These are phyloP conservation scores for Drosophila diplacantha DNA, from an alignment of 2,888 invertebrate genomes.

Conservation along the genomic window DNA sequence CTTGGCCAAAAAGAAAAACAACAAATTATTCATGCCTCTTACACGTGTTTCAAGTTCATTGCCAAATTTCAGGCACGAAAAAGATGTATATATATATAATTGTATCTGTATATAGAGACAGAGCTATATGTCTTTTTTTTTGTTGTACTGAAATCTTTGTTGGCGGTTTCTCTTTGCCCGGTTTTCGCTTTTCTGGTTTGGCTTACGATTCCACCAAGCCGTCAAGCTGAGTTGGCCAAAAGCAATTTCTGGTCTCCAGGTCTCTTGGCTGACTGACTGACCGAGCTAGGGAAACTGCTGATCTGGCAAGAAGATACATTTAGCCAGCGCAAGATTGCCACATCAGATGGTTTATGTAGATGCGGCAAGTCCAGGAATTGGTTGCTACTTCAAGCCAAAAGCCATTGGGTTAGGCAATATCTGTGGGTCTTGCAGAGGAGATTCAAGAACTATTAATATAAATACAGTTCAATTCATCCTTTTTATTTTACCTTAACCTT, in stretches of 20 bases:
- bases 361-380: constrained; percentile 9
- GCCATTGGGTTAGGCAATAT: constrained; percentile 23
- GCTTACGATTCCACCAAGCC: constrained; percentile 23
- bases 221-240: constrained; percentile 38
- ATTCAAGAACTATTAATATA: not conserved
- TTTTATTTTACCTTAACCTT: no score
- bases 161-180: constrained; percentile 33
- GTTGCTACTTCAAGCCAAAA: constrained; percentile 25
- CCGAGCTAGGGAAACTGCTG: constrained; percentile 44
- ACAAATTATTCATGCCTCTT: constrained; percentile 59
- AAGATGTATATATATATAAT: not conserved
- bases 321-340: not conserved
- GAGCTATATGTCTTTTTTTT: constrained; percentile 4
- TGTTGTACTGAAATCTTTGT: constrained; percentile 7
- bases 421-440: not conserved
- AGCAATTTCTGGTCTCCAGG: constrained; percentile 29
- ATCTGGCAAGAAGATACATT: constrained; percentile 23
- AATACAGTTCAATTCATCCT: no score
- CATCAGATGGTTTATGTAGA: constrained; percentile 20
- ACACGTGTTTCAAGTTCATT: constrained; percentile 76
- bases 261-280: constrained; percentile 49
- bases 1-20: no score
- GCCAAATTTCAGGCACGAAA: constrained; percentile 58
- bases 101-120: constrained; percentile 4
- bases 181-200: constrained; percentile 57